A percentile compares a stretch with the other conserved stretches of the same genome.
Evolutionary conservation across 2,888 invertebrate genomes (phyloP).

Genomic region (Oxyteleia sp.): DNA sequence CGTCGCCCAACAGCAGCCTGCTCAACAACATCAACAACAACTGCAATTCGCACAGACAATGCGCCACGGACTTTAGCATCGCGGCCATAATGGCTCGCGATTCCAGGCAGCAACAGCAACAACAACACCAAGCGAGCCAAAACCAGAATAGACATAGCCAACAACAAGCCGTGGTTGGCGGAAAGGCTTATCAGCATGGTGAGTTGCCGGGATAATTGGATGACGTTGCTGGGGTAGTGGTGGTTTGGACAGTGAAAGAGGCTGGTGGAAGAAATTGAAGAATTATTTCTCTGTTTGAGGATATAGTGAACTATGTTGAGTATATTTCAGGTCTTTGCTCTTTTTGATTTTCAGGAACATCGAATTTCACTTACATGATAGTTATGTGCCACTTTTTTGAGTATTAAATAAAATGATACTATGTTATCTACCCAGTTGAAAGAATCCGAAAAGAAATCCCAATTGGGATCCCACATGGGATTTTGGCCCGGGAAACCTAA

Average conservation of each 20-base stretch:
- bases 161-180: constrained; percentile 85
- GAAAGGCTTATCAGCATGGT: constrained; percentile 85
- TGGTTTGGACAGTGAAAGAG: not conserved
- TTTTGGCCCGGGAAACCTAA: too few species aligned
- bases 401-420: too few species aligned
- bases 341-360: too few species aligned
- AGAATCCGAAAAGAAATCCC: too few species aligned
- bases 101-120: constrained; percentile 89
- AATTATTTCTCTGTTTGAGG: not conserved
- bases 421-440: too few species aligned
- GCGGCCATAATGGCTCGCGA: constrained; percentile 95
- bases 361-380: too few species aligned
- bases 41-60: constrained; percentile 90
- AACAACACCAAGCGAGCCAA: constrained; percentile 81
- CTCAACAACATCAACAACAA: constrained; percentile 84
- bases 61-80: constrained; percentile 96
- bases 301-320: not conserved
- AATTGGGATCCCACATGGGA: too few species aligned
- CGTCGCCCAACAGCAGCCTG: constrained; percentile 84
- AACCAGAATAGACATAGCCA: constrained; percentile 78
- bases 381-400: too few species aligned
- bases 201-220: constrained; percentile 68
- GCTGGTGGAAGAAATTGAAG: not conserved
- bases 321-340: too few species aligned
- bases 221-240: not conserved